These are phyloP conservation scores for Cryptocephalus primarius DNA, from an alignment of 2,888 invertebrate genomes.

Conservation along the genomic window DNA sequence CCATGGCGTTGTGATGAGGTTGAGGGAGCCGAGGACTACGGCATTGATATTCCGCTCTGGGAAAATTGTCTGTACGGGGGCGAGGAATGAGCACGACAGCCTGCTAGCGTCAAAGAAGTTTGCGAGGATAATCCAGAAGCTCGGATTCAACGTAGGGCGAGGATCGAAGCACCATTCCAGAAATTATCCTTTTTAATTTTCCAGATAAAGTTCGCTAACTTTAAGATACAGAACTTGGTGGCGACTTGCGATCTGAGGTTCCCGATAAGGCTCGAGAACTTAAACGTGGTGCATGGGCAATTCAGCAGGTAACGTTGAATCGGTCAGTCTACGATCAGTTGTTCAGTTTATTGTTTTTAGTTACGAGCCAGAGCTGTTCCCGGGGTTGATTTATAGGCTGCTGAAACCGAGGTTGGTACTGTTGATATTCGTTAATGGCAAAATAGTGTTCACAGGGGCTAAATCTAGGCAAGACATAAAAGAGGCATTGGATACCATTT, in stretches of 20 bases:
- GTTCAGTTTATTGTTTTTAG: conserved; percentile 44
- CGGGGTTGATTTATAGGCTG: conserved; percentile 75
- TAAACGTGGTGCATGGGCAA: conserved; percentile 63
- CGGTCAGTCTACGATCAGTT: too few relatives aligned
- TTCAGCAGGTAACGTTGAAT: conserved; percentile 35
- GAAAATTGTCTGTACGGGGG: conserved; percentile 73
- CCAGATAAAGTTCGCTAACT: conserved; percentile 66
- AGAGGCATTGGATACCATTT: conserved; percentile 67
- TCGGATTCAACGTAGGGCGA: conserved; percentile 52
- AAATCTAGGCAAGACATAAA: conserved; percentile 65
- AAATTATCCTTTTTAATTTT: conserved; percentile 17
- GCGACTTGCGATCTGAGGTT: conserved; percentile 66
- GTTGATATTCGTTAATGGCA: conserved; percentile 76
- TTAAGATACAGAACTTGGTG: conserved; percentile 69
- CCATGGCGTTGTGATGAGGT: conserved; percentile 74
- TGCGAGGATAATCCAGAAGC: conserved; percentile 70
- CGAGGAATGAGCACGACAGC: conserved; percentile 66
- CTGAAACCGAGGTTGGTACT: conserved; percentile 72
- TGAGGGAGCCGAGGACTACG: conserved; percentile 65
- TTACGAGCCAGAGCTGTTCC: conserved; percentile 76
- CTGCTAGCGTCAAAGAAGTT: conserved; percentile 66
- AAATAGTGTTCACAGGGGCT: conserved; percentile 72
- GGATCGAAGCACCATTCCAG: too few relatives aligned
- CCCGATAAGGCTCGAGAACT: conserved; percentile 62
- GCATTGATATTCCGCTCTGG: conserved; percentile 70